A percentile compares a stretch with the other conserved stretches of the same genome.
Conservation (phyloP, 1,140 invertebrate species). For the Euborellia annulipes region DNA sequence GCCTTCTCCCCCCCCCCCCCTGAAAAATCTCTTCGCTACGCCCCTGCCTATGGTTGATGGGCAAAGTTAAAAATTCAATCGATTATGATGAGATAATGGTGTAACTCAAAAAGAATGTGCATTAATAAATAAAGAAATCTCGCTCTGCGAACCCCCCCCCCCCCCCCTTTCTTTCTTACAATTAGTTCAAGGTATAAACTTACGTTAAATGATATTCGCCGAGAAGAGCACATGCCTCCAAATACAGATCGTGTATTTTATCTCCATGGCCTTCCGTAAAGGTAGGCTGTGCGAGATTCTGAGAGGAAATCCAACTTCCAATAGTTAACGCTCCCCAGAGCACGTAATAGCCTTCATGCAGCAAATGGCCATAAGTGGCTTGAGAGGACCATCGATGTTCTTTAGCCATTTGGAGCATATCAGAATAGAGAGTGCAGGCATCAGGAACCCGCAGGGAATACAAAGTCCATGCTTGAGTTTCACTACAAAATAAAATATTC, state of each 20-base stretch:
- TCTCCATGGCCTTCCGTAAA: constrained; percentile 19
- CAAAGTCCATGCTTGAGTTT: constrained; percentile 35
- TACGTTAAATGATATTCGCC: constrained; percentile 46
- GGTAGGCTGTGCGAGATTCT: constrained; percentile 17
- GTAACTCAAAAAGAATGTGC: too few relatives aligned
- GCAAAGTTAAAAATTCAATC: too few relatives aligned
- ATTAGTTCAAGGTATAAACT: too few relatives aligned
- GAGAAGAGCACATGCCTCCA: constrained; percentile 41
- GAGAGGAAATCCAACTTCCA: constrained; percentile 19
- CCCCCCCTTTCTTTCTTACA: constrained; percentile 31
- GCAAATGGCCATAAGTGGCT: constrained; percentile 43
- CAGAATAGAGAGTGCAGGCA: constrained; percentile 41
- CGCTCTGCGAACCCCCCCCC: too few relatives aligned
- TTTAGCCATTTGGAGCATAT: constrained; percentile 46
- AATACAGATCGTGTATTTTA: constrained; percentile 32
- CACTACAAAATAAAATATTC: constrained; percentile 5
- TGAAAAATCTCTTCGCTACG: too few relatives aligned
- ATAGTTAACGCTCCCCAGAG: constrained; percentile 30
- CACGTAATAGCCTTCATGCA: constrained; percentile 48
- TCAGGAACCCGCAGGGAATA: constrained; percentile 45
- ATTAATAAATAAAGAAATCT: too few relatives aligned
- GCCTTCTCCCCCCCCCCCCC: too few relatives aligned
- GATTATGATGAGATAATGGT: too few relatives aligned
- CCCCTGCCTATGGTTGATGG: too few relatives aligned
- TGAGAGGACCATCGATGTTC: constrained; percentile 41